Percentiles rank a stretch among this genome's conserved stretches.
phyloP scores from a whole-genome alignment of 2,888 invertebrate species.

The Diaperis boleti region DNA sequence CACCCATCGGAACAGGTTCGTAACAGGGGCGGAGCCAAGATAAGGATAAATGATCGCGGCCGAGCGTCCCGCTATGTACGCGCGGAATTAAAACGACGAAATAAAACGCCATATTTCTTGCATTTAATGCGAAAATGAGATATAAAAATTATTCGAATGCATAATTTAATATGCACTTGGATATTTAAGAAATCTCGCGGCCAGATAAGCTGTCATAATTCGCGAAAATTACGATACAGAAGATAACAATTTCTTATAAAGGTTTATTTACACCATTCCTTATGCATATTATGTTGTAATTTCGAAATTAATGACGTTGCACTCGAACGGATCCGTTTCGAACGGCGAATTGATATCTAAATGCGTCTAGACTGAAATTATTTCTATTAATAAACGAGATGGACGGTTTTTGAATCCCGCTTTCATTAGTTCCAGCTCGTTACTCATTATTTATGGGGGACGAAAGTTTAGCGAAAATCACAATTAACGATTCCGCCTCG shows the following conservation, averaged over 20 bases:
- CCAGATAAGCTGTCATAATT: conserved; percentile 50
- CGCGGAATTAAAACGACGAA: conserved; percentile 51
- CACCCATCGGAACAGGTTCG: conserved; percentile 45
- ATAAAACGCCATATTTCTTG: conserved; percentile 53
- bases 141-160: conserved; percentile 58
- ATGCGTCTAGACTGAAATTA: conserved; percentile 33
- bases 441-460: conserved; percentile 1
- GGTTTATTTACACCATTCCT: conserved; percentile 56
- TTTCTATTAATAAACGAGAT: conserved; percentile 26
- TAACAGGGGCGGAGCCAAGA: conserved; percentile 49
- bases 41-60: conserved; percentile 53
- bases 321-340: conserved; percentile 15
- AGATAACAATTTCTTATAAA: conserved; percentile 52
- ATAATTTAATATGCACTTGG: conserved; percentile 49
- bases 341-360: conserved; percentile 31
- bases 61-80: conserved; percentile 38
- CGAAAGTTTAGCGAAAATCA: not conserved
- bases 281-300: conserved; percentile 45
- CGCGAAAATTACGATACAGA: conserved; percentile 53
- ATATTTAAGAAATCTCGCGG: conserved; percentile 44
- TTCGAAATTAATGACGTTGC: conserved; percentile 30
- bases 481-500: not conserved
- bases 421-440: conserved; percentile 1
- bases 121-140: conserved; percentile 55
- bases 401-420: conserved; percentile 3